Conservation (phyloP, 1,140 invertebrate species). For the Drosophila elegans region DNA sequence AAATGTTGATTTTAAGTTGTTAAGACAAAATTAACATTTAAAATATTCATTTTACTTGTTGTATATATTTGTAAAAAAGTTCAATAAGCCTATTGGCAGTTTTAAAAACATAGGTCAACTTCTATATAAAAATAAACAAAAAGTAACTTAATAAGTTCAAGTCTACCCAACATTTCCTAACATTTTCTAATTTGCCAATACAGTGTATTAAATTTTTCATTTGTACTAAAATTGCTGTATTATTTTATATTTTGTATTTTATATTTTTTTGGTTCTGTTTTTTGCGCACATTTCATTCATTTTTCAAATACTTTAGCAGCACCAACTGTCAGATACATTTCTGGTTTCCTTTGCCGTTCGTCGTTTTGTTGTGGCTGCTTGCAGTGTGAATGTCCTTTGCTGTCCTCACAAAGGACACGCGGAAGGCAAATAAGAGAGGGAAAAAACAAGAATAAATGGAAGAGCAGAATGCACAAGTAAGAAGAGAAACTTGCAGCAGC, state of each 20-base stretch:
- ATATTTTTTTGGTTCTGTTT: constrained; percentile 17
- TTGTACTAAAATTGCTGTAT: not conserved
- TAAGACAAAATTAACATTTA: no score
- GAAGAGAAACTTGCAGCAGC: constrained; percentile 16
- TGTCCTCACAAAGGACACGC: constrained; percentile 74
- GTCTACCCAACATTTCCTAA: not conserved
- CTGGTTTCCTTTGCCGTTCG: constrained; percentile 37
- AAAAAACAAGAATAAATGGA: not conserved
- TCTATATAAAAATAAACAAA: no score
- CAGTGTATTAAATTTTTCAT: constrained; percentile 2
- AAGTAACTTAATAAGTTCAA: no score
- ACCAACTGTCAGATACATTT: constrained; percentile 77
- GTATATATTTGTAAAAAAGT: no score
- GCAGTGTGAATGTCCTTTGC: constrained; percentile 74
- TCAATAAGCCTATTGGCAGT: no score
- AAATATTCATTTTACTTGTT: no score
- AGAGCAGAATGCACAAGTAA: constrained; percentile 14
- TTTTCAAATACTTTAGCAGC: constrained; percentile 70
- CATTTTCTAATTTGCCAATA: not conserved
- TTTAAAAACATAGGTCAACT: no score
- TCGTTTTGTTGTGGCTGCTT: constrained; percentile 49
- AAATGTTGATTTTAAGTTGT: no score
- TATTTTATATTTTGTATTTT: no score
- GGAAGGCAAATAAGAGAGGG: constrained; percentile 16
- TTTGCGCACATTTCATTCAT: constrained; percentile 54